Evolutionary conservation across 2,113 vertebrate species (phyloP).

Genomic region (Motacilla alba): DNA sequence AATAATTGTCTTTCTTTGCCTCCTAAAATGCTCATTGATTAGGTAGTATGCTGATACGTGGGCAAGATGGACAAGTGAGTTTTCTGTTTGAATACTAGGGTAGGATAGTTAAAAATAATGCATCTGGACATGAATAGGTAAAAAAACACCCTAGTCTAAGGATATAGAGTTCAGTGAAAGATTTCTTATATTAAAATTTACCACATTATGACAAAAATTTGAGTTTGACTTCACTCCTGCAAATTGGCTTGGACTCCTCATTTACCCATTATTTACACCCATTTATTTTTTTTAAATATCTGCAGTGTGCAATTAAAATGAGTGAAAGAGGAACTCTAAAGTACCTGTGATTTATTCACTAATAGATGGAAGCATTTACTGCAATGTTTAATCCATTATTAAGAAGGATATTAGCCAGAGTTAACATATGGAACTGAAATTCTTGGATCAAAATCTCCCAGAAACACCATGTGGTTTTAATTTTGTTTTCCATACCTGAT

Average conservation of each 20-base stretch:
- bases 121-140: neutral
- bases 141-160: neutral
- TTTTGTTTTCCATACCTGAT: neutral
- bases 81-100: neutral
- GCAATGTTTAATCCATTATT: neutral
- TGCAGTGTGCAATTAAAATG: neutral
- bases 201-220: neutral
- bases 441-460: neutral
- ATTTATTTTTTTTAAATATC: neutral
- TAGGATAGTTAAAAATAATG: neutral
- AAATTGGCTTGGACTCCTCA: neutral
- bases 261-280: neutral
- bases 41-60: rapidly evolving
- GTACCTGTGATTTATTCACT: neutral
- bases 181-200: neutral
- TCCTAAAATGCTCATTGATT: neutral
- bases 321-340: neutral
- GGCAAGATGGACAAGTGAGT: rapidly evolving
- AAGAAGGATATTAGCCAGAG: neutral
- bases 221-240: neutral
- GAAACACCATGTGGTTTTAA: neutral
- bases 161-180: neutral
- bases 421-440: neutral
- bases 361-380: neutral
- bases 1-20: neutral